Evolutionary conservation across 1,140 invertebrate genomes (phyloP), one percentile per base, ranked within the genome.

Genomic region (Neotoxoptera formosana): DNA sequence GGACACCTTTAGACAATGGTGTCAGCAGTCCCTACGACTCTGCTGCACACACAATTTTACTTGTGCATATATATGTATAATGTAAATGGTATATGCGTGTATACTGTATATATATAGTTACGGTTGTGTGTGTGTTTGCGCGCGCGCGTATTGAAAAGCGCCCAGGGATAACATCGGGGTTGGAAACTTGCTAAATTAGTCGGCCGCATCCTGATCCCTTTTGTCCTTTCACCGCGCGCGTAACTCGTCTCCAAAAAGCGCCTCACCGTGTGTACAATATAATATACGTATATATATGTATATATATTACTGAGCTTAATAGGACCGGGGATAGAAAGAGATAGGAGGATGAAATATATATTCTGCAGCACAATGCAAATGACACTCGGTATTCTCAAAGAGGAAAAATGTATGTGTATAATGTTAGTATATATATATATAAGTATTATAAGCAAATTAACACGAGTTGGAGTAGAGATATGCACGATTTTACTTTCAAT

Each of bases 1-100:
- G 91, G 91, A 93, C 91, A 93, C 91, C 91, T 92, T 56, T 81
- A 93, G 91, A 93, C 91, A 53, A 53, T 83, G 91, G 91, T 93
- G 91, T 93, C 76, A 51, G 81, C 34, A 23, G 7, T 23, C 81
- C 91, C 11, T 84, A 45, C 45, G 34, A 51, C 87, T 89, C 25
- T 51, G 25, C 48, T 47, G 41, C 83, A 84, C 41, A 76, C 60
- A 76, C 60, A 76, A 76, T 76, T 76, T 76, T 76, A 76, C 36
- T 84, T 14, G 34, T 84, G 21, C 34, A 30, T 88, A n/a, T 88
- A 51, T 34, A 89, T 89, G 21, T 87, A 47, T 17, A 6, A n/a
- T n/a, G 48, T 48, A 60, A 11, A 81, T 34, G 67, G 76, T 36
- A 81, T 21, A 51, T 11, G 30, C n/a, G 45, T 30, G 14, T 51